Percentiles rank a stretch among this genome's conserved stretches.
These are phyloP conservation scores for Amblyopsis hoosieri DNA, from an alignment of 2,797 vertebrate species.

Conservation along the genomic window DNA sequence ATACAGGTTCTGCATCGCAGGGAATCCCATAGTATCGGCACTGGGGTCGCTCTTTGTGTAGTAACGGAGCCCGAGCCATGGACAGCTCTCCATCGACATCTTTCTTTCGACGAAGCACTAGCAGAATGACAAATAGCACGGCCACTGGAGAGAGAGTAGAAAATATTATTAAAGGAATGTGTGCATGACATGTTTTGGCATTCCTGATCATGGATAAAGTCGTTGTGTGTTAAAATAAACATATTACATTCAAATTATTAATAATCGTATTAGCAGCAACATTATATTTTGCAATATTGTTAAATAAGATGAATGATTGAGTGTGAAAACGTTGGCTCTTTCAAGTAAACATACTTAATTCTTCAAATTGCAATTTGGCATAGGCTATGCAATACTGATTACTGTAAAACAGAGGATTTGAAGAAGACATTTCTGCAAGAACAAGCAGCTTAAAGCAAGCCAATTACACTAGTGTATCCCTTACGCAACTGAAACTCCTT, in stretches of 20 bases:
- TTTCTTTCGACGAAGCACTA: constrained; percentile 72
- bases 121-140: constrained; percentile 73
- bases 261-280: too few relatives aligned
- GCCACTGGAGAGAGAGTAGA: constrained; percentile 63
- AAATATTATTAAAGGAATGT: background rate
- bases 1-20: constrained; percentile 84
- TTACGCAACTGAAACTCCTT: constrained; percentile 9
- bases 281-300: too few relatives aligned
- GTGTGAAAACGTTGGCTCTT: background rate
- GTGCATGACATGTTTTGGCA: background rate
- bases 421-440: constrained; percentile 7
- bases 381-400: background rate
- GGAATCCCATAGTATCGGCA: constrained; percentile 76
- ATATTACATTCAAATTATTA: too few relatives aligned
- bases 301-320: too few relatives aligned
- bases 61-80: constrained; percentile 71
- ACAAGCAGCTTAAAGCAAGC: constrained; percentile 3
- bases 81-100: constrained; percentile 68
- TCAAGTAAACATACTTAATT: background rate
- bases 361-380: background rate
- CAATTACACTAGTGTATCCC: constrained; percentile 10
- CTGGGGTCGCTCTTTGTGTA: constrained; percentile 67
- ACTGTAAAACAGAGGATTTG: background rate
- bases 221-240: too few relatives aligned
- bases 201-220: too few relatives aligned